A percentile compares a stretch with the other conserved stretches of the same genome.
These are phyloP conservation scores for Entosphenus tridentatus DNA, from an alignment of 2,113 vertebrate genomes.

Conservation along the genomic window DNA sequence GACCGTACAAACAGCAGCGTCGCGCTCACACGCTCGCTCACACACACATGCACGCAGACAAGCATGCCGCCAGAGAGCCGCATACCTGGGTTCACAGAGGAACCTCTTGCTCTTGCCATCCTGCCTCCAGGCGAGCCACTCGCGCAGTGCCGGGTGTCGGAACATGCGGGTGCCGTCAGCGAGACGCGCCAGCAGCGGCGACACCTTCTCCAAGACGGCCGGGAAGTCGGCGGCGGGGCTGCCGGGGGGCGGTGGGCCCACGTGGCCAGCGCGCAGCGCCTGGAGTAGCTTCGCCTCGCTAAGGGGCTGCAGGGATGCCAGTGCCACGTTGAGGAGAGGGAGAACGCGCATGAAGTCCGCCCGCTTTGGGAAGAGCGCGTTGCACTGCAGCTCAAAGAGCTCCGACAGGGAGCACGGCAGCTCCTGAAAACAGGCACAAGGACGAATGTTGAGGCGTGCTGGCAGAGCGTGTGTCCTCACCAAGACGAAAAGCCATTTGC, in stretches of 20 bases:
- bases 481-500: too few relatives aligned
- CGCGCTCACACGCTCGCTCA: neutral
- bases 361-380: constrained; percentile 97
- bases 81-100: constrained; percentile 82
- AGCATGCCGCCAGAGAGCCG: too few relatives aligned
- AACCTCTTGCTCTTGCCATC: constrained; percentile 98
- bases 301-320: constrained; percentile 86
- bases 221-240: constrained; percentile 92
- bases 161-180: constrained; percentile 94
- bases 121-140: constrained; percentile 97
- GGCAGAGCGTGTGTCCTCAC: too few relatives aligned
- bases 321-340: constrained; percentile 82
- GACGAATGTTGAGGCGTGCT: neutral
- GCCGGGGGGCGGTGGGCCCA: constrained; percentile 34
- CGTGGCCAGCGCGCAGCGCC: constrained; percentile 70
- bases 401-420: constrained; percentile 80
- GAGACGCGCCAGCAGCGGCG: constrained; percentile 85
- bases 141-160: constrained; percentile 88
- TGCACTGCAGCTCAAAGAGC: constrained; percentile 90
- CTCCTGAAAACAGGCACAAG: neutral
- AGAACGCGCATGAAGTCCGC: constrained; percentile 90
- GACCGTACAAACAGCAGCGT: too few relatives aligned
- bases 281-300: constrained; percentile 96
- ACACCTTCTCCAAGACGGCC: constrained; percentile 86
- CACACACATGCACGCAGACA: constrained; percentile 9